These are phyloP conservation scores for Drosophila nr. medialis DNA, from an alignment of 2,888 invertebrate species.

Conservation along the genomic window DNA sequence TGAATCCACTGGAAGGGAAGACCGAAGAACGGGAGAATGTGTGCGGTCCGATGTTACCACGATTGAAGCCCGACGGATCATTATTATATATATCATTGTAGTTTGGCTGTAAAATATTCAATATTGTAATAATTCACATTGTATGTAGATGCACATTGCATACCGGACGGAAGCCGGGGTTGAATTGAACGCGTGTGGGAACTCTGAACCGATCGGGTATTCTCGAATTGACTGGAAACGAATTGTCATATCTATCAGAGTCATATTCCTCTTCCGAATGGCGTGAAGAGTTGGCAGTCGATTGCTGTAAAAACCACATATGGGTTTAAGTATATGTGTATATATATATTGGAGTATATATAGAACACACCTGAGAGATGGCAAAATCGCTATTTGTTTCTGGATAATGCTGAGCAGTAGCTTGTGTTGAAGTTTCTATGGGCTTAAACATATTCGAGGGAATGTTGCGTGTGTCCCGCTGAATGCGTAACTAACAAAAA, in stretches of 20 bases:
- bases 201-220: not conserved
- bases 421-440: not conserved
- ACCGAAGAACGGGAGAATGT: not conserved
- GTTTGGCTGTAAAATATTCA: not conserved
- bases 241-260: not conserved
- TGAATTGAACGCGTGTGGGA: not conserved
- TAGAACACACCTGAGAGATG: slow-evolving; percentile 19
- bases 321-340: not conserved
- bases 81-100: not conserved
- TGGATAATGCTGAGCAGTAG: not conserved
- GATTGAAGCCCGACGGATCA: not conserved
- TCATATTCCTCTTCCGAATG: slow-evolving; percentile 1
- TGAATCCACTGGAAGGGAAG: not conserved
- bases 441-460: slow-evolving; percentile 59
- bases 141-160: not conserved
- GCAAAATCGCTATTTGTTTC: not conserved
- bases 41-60: not conserved
- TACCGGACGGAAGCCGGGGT: slow-evolving; percentile 13
- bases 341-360: not conserved
- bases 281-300: not conserved
- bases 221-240: not conserved
- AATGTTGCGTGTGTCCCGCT: slow-evolving; percentile 52
- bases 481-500: slow-evolving; percentile 32
- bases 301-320: slow-evolving; percentile 2
- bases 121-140: not conserved